Evolutionary conservation across 2,113 vertebrate genomes (phyloP).

Genomic region (Rattus rattus): DNA sequence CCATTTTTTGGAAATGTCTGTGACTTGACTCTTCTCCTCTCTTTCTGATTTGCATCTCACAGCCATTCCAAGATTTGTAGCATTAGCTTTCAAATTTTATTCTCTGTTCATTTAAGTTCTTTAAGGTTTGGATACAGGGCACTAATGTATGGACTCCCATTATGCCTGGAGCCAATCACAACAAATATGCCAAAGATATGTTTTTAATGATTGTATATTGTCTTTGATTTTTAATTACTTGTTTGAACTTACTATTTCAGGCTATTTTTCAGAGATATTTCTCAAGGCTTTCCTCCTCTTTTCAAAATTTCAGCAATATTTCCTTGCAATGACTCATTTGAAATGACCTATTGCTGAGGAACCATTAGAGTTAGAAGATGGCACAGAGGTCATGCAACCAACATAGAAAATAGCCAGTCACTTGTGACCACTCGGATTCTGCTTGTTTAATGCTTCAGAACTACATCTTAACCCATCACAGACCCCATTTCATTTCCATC

Average conservation of each 20-base stretch:
- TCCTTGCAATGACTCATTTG: background rate
- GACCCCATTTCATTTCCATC: background rate
- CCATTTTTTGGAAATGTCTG: background rate
- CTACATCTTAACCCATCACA: background rate
- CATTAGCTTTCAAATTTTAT: background rate
- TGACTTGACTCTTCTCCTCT: background rate
- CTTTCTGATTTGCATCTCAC: background rate
- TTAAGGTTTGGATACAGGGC: background rate
- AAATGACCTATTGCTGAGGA: background rate
- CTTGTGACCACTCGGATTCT: background rate
- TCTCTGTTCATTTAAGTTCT: background rate
- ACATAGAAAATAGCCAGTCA: background rate
- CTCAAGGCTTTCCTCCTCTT: background rate
- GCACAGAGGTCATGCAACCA: background rate
- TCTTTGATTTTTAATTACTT: background rate
- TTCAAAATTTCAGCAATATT: slow-evolving; percentile 45
- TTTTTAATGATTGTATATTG: background rate
- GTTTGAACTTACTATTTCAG: background rate
- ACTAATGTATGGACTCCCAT: background rate
- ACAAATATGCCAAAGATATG: background rate
- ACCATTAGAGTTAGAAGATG: background rate
- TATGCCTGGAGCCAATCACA: background rate
- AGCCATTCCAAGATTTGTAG: background rate
- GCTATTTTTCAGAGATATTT: background rate
- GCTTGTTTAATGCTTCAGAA: background rate